Base-by-base conservation (phyloP, 2,888 invertebrate species). In the Tetragonula carbonaria region DNA sequence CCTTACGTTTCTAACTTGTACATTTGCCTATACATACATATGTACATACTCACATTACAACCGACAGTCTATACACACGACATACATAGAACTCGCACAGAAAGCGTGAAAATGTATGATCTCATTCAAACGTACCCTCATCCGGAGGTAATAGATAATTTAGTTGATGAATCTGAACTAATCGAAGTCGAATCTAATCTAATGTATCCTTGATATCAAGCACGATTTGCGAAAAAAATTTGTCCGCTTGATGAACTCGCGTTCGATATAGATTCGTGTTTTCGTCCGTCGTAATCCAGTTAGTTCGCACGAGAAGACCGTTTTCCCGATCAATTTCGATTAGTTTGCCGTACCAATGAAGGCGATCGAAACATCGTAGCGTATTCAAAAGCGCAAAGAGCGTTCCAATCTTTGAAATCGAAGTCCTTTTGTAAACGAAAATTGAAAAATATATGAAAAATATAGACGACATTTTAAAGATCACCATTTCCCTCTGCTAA, bases 31-130 rank as follows among this genome's bases (percentile, higher is more conserved):
- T 23, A 16, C 57, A 21, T 45, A 23, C 57, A 13, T 23, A 55
- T 28, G 73, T 18, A 51, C 55, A 38, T 55, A 45, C 8, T 63
- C 59, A 14, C 28, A 66, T n/a, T 53, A 77, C 53, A 72, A 6
- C 6, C 65, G 55, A 77, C 65, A 74, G 2, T 23, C 63, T 57
- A 63, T 23, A 75, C 59, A 57, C 50, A 55, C 57, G 18, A 70
- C 59, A 62, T 28, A 70, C 63, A 62, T n/a, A 59, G 23, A 57
- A n/a, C 81, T 79, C 76, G 67, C 75, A 23, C 75, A 72, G 23
- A 75, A 79, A 81, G 63, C 45, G 68, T 71, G 68, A 74, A 57
- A 76, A 55, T 21, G 57, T 57, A 50, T 4, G 38, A 78, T 53
- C 45, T 45, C 45, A 53, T 63, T 75, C 62, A 53, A 51, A 65